Base-by-base conservation (phyloP, 2,888 invertebrate species). In the Unio pictorum region DNA sequence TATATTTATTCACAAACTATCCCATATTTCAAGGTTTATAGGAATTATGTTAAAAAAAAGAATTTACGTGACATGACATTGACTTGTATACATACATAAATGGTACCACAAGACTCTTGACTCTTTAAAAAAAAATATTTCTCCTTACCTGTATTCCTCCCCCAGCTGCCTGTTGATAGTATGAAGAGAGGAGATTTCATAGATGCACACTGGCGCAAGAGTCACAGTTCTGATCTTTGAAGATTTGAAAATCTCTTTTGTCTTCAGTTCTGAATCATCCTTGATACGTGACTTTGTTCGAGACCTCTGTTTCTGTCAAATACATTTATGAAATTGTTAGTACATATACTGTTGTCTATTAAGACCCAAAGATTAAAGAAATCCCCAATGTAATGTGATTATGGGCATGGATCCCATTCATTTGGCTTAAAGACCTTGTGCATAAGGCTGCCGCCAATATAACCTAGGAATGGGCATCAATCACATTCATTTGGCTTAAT, bases 141-240 rank as follows among this genome's bases (percentile, higher is more conserved):
- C 28, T 54, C 73, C 92, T 89, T 86, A 93, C 92, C 94, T 92
- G 88, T 97, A 97, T 87, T 94, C 94, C 85, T 95, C 94, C 0
- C 96, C 97, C 68, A 98, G 92, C 69, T 94, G 93, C 76, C 93
- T 93, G 86, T 93, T 95, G 5, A 97, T 93, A 61, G 95, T 94
- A 85, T 97, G 94, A 68, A 98, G 91, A 60, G 93, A 91, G 20
- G 93, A 93, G 0, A 93, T 93, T 74, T 95, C 94, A 86, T 95
- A 96, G 54, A 91, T 81, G 58, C 87, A 83, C 23, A 91, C 89
- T 59, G 94, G 86, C 28, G 90, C 92, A 6, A 94, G 94, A 68
- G 87, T 87, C 70, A 86, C 84, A 20, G 72, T 73, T 68, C 81
- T 82, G 61, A 79, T 76, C 69, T 81, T 82, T 28, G 65, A 73